Evolutionary conservation across 2,888 invertebrate genomes (phyloP).

Genomic region (Epinotia ramella): DNA sequence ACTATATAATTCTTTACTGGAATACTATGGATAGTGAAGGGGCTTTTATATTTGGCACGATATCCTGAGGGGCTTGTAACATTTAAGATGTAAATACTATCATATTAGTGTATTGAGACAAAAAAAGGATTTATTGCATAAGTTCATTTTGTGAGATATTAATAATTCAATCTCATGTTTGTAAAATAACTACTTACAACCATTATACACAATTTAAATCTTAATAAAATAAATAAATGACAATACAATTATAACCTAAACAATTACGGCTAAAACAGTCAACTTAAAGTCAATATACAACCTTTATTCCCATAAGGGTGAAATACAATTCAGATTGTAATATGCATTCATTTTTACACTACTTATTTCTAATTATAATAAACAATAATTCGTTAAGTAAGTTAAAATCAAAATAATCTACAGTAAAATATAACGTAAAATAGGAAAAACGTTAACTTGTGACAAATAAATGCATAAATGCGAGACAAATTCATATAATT

Average conservation of each 20-base stretch:
- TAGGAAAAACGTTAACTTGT: conserved; percentile 17
- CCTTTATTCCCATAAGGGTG: conserved; percentile 27
- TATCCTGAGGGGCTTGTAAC: conserved; percentile 55
- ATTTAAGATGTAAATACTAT: conserved; percentile 1
- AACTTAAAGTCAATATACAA: conserved; percentile 40
- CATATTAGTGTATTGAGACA: background rate
- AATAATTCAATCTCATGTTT: conserved; percentile 1
- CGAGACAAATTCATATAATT: conserved; percentile 16
- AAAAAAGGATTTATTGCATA: background rate
- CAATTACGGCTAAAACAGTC: conserved; percentile 40
- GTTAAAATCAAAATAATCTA: conserved; percentile 8
- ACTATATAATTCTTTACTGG: background rate
- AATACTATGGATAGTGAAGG: conserved; percentile 54
- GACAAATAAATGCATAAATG: conserved; percentile 30
- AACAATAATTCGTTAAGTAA: conserved; percentile 2
- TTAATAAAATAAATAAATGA: conserved; percentile 37
- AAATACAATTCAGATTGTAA: conserved; percentile 18
- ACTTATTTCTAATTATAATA: conserved; percentile 23
- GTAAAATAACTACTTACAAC: conserved; percentile 5
- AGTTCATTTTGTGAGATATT: background rate
- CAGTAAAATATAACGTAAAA: conserved; percentile 8
- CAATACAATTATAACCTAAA: conserved; percentile 21
- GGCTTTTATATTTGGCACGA: conserved; percentile 69
- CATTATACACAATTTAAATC: conserved; percentile 31
- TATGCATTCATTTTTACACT: conserved; percentile 32